Evolutionary conservation across 1,140 invertebrate genomes (phyloP), one percentile per base, ranked within the genome.

Genomic region (Anoplophora glabripennis): DNA sequence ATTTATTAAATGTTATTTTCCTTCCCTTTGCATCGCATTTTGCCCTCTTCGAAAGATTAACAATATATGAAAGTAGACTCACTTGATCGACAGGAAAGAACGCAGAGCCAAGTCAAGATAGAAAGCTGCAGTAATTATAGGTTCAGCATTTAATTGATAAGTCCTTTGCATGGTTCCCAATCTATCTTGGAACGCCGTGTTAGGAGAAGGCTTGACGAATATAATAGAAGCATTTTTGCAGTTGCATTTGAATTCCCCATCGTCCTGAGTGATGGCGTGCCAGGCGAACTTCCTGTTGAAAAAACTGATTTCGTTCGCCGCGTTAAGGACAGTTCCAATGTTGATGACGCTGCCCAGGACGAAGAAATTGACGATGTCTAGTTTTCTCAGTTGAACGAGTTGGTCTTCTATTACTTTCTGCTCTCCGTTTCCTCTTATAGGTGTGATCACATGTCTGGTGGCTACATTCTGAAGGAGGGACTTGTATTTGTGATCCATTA

Each of bases 401-500:
- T 94, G 90, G 2, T 74, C 78, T 67, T 28, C 3, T 28, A 28
- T 28, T 5, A 74, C 81, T 47, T 84, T 83, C 59, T 76, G 78
- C 38, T 76, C 74, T 63, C 61, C 66, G 42, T 76, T 74, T 72
- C 72, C 79, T 77, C 76, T 78, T 0, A 87, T 82, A 12, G 81
- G 80, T 1, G 87, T 84, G 17, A 93, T 93, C 1, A 93, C 85
- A 71, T 94, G 92, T 1, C 92, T 80, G 0, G 91, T 92, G 12
- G 91, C 89, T 21, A 94, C 86, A 75, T 95, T 94, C 71, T 92
- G 82, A 10, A 95, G 75, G 1, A 95, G 75, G 7, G 90, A 90
- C 75, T 93, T 93, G 77, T 93, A 94, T 75, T 95, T 94, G 77
- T 94, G 90, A 65, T 93, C 90, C 89, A 95, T 93, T 0, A 90